Evolutionary conservation across 2,888 invertebrate species (phyloP).

Genomic region (Nymphalis c-album): DNA sequence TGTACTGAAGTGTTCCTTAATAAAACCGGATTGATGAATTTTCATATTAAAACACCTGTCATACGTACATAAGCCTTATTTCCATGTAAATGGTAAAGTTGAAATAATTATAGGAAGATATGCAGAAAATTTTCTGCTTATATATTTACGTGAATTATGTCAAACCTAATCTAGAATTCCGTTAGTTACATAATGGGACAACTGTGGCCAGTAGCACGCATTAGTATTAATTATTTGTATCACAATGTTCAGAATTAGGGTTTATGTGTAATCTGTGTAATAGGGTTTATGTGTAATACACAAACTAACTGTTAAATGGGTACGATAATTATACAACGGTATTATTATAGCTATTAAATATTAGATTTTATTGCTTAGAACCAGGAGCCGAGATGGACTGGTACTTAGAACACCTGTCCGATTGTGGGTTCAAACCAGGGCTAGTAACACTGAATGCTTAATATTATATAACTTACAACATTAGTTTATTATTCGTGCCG

Average conservation of each 20-base stretch:
- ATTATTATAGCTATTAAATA: conserved; percentile 4
- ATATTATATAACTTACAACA: too few species aligned
- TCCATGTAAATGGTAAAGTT: too few species aligned
- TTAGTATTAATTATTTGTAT: conserved; percentile 14
- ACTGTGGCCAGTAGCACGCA: background rate
- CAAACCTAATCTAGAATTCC: background rate
- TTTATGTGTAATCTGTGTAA: conserved; percentile 7
- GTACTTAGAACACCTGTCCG: too few species aligned
- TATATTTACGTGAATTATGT: background rate
- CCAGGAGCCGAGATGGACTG: too few species aligned
- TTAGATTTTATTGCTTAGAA: background rate
- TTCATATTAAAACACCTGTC: too few species aligned
- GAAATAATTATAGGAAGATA: too few species aligned
- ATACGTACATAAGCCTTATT: too few species aligned
- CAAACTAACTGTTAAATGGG: conserved; percentile 2
- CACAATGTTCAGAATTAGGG: conserved; percentile 10
- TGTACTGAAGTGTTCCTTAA: too few species aligned
- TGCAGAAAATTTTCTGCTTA: background rate
- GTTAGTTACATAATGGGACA: conserved; percentile 4
- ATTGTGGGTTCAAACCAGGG: too few species aligned
- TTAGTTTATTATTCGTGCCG: too few species aligned
- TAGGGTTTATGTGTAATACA: conserved; percentile 10
- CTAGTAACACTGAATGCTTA: background rate
- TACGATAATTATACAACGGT: conserved; percentile 2
- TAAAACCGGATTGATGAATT: too few species aligned